These are phyloP conservation scores for Atta cephalotes DNA, from an alignment of 1,140 invertebrate genomes.

Conservation along the genomic window DNA sequence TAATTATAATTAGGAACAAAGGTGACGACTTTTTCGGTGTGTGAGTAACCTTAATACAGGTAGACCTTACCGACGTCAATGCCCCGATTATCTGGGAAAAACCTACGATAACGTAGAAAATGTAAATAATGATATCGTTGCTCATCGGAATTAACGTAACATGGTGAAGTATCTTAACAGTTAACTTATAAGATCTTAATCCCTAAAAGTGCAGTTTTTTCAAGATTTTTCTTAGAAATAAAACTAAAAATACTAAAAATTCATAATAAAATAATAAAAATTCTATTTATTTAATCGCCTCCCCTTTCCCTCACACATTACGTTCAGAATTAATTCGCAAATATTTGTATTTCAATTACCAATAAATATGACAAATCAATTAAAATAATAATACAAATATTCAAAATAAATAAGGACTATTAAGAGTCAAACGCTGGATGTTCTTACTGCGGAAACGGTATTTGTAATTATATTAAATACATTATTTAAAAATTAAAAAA, in stretches of 20 bases:
- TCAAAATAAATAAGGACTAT: too few species aligned
- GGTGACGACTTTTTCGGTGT: background rate
- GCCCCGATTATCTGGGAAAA: conserved; percentile 65
- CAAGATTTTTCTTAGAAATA: background rate
- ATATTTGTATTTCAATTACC: too few species aligned
- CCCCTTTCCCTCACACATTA: background rate
- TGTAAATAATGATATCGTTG: conserved; percentile 52
- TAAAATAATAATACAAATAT: too few species aligned
- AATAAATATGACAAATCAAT: too few species aligned
- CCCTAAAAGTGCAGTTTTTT: background rate
- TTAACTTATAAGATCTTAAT: background rate
- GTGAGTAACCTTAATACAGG: background rate
- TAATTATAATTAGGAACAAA: conserved; percentile 5
- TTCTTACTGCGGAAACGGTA: too few species aligned
- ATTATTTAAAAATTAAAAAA: too few species aligned
- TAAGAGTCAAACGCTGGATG: too few species aligned
- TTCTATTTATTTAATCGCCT: background rate
- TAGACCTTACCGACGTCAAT: background rate
- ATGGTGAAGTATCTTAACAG: background rate
- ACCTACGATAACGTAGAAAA: conserved; percentile 69
- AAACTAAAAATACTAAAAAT: background rate
- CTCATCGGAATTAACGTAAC: background rate
- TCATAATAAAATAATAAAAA: background rate
- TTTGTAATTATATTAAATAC: too few species aligned
- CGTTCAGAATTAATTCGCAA: background rate